Evolutionary conservation across 2,797 vertebrate genomes (phyloP), one percentile per base, ranked within the genome.

Genomic region (Hydrocynus forskahlii): DNA sequence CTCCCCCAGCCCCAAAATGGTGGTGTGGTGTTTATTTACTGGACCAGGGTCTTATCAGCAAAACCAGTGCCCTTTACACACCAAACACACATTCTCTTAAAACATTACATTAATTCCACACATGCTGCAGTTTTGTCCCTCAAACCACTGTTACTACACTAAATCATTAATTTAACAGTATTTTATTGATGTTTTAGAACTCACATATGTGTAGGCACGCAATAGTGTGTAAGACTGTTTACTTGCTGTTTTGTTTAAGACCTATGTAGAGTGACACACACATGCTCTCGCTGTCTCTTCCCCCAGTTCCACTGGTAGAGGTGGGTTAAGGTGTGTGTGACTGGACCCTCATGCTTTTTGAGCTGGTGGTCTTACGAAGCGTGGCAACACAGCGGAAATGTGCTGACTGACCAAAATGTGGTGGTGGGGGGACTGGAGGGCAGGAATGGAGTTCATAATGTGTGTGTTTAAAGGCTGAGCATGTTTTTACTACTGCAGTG

Each of bases 351-450:
- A 43, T 67, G 64, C 38, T 23, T 69, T 21, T 48, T 23, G 5
- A 21, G 66, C 35, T 29, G 45, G 57, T 79, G 76, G 29, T 21
- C 29, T 50, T 38, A 40, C 40, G 63, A 67, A 63, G 50, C 21
- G 25, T 50, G 16, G 64, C 21, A 57, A 14, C 35, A 67, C 40
- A 29, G n/a, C 19, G 63, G 21, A 84, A 81, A 82, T 72, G 59
- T 81, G 78, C 80, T 82, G 78, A 78, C 23, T 43, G 43, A 52
- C 13, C 63, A 55, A 59, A 60, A 76, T 77, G 19, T 35, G 38
- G 16, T 38, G 54, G 4, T n/a, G 17, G 66, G 29, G 29, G 29
- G 29, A 3, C 29, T 40, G 9, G 17, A 43, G 60, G 35, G 50
- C 23, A 55, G n/a, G 66, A 43, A 25, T 52, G 25, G 60, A 40